Conservation (phyloP, 2,888 invertebrate genomes). For the Acronicta alni region DNA sequence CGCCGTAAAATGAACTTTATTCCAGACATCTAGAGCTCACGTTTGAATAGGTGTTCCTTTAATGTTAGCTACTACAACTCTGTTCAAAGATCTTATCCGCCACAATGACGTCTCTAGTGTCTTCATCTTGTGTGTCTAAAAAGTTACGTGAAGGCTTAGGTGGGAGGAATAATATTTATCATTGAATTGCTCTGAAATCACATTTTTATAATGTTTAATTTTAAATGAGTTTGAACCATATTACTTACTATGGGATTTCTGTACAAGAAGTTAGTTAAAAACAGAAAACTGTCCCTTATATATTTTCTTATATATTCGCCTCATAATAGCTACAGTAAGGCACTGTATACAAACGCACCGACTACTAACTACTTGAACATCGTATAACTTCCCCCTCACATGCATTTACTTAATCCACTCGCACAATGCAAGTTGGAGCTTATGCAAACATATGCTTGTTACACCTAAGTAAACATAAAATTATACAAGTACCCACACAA, state of each 20-base stretch:
- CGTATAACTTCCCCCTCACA: constrained; percentile 32
- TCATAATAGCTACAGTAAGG: constrained; percentile 8
- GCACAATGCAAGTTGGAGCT: constrained; percentile 21
- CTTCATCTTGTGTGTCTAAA: constrained; percentile 5
- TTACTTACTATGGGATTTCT: no score
- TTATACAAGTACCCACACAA: no score
- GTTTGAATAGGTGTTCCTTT: background rate
- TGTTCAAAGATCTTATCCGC: background rate
- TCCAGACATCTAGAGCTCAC: background rate
- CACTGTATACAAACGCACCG: constrained; percentile 5
- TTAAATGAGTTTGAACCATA: no score
- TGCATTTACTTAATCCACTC: constrained; percentile 32
- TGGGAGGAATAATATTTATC: no score
- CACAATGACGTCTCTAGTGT: constrained; percentile 5
- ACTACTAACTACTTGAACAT: constrained; percentile 20
- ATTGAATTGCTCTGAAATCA: no score
- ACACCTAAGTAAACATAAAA: no score
- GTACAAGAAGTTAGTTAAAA: background rate
- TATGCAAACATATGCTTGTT: constrained; percentile 11
- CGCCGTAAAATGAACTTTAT: constrained; percentile 16
- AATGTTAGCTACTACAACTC: constrained; percentile 4
- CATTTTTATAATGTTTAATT: no score
- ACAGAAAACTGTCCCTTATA: no score
- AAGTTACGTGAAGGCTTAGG: no score
- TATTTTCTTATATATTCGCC: no score